These are phyloP conservation scores for Pseudobourletiella spinata DNA, from an alignment of 1,140 invertebrate species.

Conservation along the genomic window DNA sequence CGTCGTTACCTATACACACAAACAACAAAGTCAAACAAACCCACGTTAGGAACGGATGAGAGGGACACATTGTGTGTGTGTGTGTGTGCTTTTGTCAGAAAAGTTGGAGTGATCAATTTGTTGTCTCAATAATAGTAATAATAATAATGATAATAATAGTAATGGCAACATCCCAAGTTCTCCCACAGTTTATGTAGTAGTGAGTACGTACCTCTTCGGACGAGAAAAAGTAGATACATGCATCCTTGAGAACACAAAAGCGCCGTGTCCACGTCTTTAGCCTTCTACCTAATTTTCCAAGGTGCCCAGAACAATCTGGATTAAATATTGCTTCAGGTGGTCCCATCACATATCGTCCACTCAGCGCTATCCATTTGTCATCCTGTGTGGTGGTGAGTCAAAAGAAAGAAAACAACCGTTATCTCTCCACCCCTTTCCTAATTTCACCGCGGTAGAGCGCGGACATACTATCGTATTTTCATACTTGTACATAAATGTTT, in stretches of 20 bases:
- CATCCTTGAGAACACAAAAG: slow-evolving; percentile 92
- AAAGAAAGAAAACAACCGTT: background rate
- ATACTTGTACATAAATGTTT: too few species aligned
- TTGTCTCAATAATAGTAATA: too few species aligned
- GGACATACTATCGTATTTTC: too few species aligned
- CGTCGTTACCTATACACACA: slow-evolving; percentile 11
- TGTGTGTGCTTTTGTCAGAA: too few species aligned
- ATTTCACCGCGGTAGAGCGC: too few species aligned
- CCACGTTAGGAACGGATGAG: too few species aligned
- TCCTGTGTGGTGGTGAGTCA: slow-evolving; percentile 43
- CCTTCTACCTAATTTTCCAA: slow-evolving; percentile 60
- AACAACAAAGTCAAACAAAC: too few species aligned
- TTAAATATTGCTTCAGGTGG: slow-evolving; percentile 55
- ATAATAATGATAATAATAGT: too few species aligned
- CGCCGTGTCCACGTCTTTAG: slow-evolving; percentile 78
- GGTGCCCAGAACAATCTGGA: slow-evolving; percentile 83
- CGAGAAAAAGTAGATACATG: slow-evolving; percentile 82
- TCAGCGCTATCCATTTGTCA: slow-evolving; percentile 68
- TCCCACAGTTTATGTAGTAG: too few species aligned
- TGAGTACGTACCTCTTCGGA: slow-evolving; percentile 21
- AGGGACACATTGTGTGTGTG: too few species aligned
- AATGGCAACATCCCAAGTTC: too few species aligned
- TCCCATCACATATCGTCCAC: slow-evolving; percentile 42
- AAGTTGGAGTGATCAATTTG: too few species aligned
- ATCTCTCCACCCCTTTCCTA: background rate